phyloP scores from a whole-genome alignment of 2,797 vertebrate species.

The Phyllotis vaccarum region DNA sequence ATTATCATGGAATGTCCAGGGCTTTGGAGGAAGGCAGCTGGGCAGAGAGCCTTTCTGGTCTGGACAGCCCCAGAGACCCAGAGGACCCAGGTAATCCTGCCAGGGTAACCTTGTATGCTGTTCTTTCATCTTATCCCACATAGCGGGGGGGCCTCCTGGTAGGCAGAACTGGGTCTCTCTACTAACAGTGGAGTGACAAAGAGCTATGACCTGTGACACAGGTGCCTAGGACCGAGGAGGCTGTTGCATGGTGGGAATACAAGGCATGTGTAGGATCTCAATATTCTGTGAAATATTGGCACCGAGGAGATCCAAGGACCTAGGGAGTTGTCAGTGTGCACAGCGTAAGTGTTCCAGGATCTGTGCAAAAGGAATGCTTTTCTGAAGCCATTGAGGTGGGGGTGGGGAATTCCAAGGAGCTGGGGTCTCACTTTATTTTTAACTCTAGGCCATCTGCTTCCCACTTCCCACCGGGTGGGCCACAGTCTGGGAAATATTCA shows the following conservation, averaged over 20 bases:
- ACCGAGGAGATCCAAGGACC: not conserved
- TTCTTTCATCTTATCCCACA: accelerated
- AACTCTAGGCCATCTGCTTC: conserved; percentile 62
- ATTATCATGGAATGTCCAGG: not conserved
- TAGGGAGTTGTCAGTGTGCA: accelerated
- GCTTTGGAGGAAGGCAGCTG: not conserved
- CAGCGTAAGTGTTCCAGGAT: not conserved
- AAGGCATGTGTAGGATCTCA: accelerated
- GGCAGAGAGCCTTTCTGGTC: not conserved
- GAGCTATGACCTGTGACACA: not conserved
- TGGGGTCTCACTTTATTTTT: conserved; percentile 60
- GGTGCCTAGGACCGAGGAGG: not conserved
- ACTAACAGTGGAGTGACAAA: not conserved
- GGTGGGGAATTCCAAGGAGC: not conserved
- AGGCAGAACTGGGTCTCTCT: not conserved
- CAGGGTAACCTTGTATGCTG: accelerated
- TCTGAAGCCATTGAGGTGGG: not conserved
- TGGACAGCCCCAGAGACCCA: not conserved
- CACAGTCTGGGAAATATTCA: conserved; percentile 32
- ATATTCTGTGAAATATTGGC: not conserved
- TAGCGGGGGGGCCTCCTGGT: not conserved
- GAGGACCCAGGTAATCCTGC: not conserved
- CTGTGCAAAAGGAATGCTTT: accelerated
- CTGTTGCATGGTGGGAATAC: too few relatives aligned
- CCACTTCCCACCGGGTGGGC: not conserved